phyloP scores from a whole-genome alignment of 2,888 invertebrate species.

The Ligdia adustata region DNA sequence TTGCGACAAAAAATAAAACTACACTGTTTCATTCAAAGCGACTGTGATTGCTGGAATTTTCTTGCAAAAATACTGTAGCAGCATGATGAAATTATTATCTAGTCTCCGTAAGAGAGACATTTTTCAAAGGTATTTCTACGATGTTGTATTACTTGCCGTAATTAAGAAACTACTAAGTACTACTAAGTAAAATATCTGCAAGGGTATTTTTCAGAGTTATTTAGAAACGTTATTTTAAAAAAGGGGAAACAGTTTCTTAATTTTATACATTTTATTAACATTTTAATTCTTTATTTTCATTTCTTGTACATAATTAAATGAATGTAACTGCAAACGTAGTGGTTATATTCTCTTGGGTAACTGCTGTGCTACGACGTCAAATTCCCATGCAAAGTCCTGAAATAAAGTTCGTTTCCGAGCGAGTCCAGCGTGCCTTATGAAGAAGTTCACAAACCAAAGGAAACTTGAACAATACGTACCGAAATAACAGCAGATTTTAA shows the following conservation, averaged over 20 bases:
- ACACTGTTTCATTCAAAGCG: conserved; percentile 46
- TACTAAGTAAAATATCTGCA: too few species aligned
- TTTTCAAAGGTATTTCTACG: conserved; percentile 7
- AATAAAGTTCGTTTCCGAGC: neutral
- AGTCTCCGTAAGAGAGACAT: conserved; percentile 4
- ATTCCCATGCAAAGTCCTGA: neutral
- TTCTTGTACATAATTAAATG: too few species aligned
- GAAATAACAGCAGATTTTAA: conserved; percentile 33
- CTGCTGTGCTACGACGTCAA: neutral
- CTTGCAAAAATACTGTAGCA: conserved; percentile 37
- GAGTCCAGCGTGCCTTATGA: neutral
- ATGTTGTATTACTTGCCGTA: too few species aligned
- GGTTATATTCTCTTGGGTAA: too few species aligned
- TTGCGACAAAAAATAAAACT: conserved; percentile 44
- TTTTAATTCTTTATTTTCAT: too few species aligned
- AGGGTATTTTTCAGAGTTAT: too few species aligned
- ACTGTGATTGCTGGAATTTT: conserved; percentile 44
- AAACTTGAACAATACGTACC: conserved; percentile 20
- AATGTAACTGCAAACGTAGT: too few species aligned
- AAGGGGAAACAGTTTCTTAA: too few species aligned
- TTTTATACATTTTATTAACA: too few species aligned
- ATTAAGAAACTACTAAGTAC: too few species aligned
- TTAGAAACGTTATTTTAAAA: too few species aligned
- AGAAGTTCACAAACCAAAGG: conserved; percentile 2
- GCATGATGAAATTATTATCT: conserved; percentile 20